These are phyloP conservation scores for Amphipoea oculea DNA, from an alignment of 2,888 invertebrate species.

Conservation along the genomic window DNA sequence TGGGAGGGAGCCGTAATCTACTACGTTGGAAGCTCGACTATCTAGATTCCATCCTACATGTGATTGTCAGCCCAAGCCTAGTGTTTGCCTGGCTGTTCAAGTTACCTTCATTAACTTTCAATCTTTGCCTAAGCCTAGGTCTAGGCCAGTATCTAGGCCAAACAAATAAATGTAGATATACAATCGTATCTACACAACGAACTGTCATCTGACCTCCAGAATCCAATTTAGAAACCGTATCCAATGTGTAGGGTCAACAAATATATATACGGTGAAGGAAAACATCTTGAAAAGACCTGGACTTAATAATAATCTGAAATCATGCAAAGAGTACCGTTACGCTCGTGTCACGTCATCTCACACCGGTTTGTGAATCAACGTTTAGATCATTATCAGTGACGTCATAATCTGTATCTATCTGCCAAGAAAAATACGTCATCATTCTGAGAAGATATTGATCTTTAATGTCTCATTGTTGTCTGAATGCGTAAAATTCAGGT, in stretches of 20 bases:
- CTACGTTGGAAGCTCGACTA: neutral
- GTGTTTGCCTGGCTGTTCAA: neutral
- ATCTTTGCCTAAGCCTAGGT: neutral
- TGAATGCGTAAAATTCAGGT: constrained; percentile 13
- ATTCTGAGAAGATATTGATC: constrained; percentile 31
- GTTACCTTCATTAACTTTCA: neutral
- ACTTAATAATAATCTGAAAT: neutral
- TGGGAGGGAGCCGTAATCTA: too few relatives aligned
- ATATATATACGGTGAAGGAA: neutral
- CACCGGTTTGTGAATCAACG: constrained; percentile 39
- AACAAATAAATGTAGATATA: constrained; percentile 13
- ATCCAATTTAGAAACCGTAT: constrained; percentile 23
- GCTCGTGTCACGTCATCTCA: neutral
- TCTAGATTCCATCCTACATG: neutral
- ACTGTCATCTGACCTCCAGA: constrained; percentile 1
- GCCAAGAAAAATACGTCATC: constrained; percentile 48
- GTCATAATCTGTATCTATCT: constrained; percentile 12
- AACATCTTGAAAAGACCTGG: neutral
- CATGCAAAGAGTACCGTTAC: neutral
- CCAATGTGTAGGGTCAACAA: constrained; percentile 10
- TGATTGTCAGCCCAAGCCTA: neutral
- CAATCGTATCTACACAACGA: neutral
- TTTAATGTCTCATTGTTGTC: constrained; percentile 50
- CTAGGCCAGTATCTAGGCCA: neutral
- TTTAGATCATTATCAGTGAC: constrained; percentile 31